These are phyloP conservation scores for Acyrthosiphon pisum DNA, from an alignment of 1,140 invertebrate genomes.

Conservation along the genomic window DNA sequence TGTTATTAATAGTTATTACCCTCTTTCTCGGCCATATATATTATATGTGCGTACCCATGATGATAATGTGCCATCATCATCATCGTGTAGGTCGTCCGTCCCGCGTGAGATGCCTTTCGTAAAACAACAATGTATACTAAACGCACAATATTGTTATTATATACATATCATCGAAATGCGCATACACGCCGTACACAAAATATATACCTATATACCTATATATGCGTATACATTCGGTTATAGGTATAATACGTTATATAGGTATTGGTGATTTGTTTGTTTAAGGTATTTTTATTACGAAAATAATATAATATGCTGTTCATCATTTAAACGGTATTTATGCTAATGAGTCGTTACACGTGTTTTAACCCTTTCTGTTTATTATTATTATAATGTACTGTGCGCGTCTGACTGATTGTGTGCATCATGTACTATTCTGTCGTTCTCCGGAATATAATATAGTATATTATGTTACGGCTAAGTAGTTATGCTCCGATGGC, in stretches of 20 bases:
- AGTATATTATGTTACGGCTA: not conserved
- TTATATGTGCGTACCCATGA: not conserved
- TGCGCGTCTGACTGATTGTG: no score
- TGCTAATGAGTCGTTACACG: slow-evolving; percentile 40
- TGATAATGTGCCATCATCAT: slow-evolving; percentile 24
- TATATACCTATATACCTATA: not conserved
- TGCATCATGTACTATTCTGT: not conserved
- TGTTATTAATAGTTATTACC: slow-evolving; percentile 48
- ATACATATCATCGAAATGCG: not conserved
- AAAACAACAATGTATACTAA: slow-evolving; percentile 26
- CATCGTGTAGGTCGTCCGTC: no score
- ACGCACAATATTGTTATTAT: not conserved
- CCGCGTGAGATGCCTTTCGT: not conserved
- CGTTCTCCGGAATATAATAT: not conserved
- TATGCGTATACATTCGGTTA: no score
- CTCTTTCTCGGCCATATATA: slow-evolving; percentile 23
- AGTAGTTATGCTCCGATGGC: not conserved
- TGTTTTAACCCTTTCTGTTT: slow-evolving; percentile 29
- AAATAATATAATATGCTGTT: not conserved
- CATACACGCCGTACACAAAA: not conserved
- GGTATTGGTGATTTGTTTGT: slow-evolving; percentile 7
- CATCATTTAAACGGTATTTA: slow-evolving; percentile 20
- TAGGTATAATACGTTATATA: not conserved
- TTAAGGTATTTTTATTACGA: slow-evolving; percentile 7
- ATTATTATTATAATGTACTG: not conserved